Conservation (phyloP, 2,113 vertebrate species). For the Lepisosteus osseus region DNA sequence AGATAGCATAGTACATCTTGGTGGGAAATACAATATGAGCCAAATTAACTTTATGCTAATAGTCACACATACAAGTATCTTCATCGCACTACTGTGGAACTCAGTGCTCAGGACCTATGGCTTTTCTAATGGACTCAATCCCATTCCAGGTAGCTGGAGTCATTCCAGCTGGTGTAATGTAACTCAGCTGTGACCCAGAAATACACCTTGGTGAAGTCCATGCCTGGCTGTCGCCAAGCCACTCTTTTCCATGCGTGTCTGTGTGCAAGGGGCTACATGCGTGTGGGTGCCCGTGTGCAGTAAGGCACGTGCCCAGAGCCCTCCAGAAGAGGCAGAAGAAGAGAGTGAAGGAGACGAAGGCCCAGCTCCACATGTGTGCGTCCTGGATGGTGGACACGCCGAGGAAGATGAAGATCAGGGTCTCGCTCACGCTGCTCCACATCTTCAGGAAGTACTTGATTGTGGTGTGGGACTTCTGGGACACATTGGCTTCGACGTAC, state of each 20-base stretch:
- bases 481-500: constrained; percentile 77
- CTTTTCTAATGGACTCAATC: too few species aligned
- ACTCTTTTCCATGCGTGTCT: neutral
- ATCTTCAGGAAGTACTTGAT: constrained; percentile 84
- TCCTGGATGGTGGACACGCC: constrained; percentile 75
- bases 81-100: too few species aligned
- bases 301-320: constrained; percentile 57
- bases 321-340: constrained; percentile 77
- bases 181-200: too few species aligned
- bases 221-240: too few species aligned
- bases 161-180: too few species aligned
- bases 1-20: too few species aligned
- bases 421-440: constrained; percentile 78
- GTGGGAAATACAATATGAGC: too few species aligned
- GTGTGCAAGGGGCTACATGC: neutral
- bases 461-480: constrained; percentile 75
- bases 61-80: too few species aligned
- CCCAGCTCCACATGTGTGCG: constrained; percentile 76
- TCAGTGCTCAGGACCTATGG: too few species aligned
- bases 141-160: too few species aligned
- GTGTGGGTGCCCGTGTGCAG: neutral
- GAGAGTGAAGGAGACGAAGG: constrained; percentile 72
- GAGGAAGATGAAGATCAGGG: constrained; percentile 79
- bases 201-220: too few species aligned
- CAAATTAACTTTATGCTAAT: too few species aligned